A percentile compares a stretch with the other conserved stretches of the same genome.
phyloP scores from a whole-genome alignment of 2,888 invertebrate species.

The Drosophila engyochracea region DNA sequence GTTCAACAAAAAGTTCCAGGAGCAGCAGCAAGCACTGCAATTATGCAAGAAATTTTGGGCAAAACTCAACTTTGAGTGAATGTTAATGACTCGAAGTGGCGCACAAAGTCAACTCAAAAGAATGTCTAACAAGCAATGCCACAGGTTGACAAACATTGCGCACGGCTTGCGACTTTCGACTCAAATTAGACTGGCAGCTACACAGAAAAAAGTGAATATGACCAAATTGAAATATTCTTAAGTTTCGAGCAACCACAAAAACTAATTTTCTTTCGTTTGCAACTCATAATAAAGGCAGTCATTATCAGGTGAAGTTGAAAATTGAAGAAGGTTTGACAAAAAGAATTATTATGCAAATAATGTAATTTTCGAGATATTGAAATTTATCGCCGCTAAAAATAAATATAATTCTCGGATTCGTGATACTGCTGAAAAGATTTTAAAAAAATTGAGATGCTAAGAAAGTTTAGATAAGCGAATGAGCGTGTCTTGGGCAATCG shows the following conservation, averaged over 20 bases:
- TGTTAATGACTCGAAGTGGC: constrained; percentile 74
- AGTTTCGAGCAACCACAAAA: neutral
- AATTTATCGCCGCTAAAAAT: too few species aligned
- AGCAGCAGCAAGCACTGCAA: constrained; percentile 68
- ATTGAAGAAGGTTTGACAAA: too few species aligned
- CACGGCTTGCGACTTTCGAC: constrained; percentile 29
- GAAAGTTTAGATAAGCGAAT: neutral
- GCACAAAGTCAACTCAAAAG: constrained; percentile 53
- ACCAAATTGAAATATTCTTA: neutral
- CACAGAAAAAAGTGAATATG: neutral
- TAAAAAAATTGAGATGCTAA: too few species aligned
- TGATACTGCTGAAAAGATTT: too few species aligned
- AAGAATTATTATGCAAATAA: too few species aligned
- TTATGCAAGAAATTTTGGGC: constrained; percentile 68
- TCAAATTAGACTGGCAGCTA: constrained; percentile 38
- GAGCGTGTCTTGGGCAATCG: neutral
- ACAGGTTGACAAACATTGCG: constrained; percentile 64
- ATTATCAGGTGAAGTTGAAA: too few species aligned
- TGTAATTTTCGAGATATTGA: too few species aligned
- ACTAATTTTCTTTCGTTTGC: too few species aligned
- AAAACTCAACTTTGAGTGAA: constrained; percentile 54
- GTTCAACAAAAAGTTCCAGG: neutral
- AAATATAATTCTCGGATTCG: too few species aligned
- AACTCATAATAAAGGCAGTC: too few species aligned
- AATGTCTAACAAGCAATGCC: constrained; percentile 29